Evolutionary conservation across 2,888 invertebrate species (phyloP), one percentile per base, ranked within the genome.

Genomic region (Volucella zonaria): DNA sequence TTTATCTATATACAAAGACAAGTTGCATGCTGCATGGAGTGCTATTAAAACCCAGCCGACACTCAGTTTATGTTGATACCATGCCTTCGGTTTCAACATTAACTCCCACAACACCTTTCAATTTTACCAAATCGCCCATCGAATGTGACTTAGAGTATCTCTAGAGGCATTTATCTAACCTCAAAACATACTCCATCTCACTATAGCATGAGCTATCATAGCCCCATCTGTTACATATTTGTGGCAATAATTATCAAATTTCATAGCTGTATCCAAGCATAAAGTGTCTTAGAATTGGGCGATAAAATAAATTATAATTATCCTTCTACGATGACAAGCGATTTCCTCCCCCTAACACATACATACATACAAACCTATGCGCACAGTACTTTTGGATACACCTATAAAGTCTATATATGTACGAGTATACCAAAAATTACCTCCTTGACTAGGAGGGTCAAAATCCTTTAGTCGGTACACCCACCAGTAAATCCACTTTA

Each of bases 251-350:
- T 70, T 77, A 68, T 70, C 62, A 77, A 62, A 77, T 77, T 77
- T 70, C 62, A 77, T 47, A 52, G 75, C 15, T 15, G 51, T 51
- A 38, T 40, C 15, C 49, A 31, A 59, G 51, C 10, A 45, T 38
- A 31, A 58, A 56, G 1, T 38, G 54, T 43, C 78, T 40, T 23
- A 38, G 49, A 71, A 78, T 79, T 61, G 43, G 78, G 70, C 75
- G 54, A 79, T 79, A 83, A 70, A 79, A 80, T 79, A 80, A 83
- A 83, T 79, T 71, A 83, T 83, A 80, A 79, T 83, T 75, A 83
- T 75, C 66, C 66, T 71, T 79, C 61, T 76, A 51, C 61, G 40
- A 76, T 66, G 79, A 80, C 75, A 78, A 67, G 59, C 66, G 66
- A 79, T 71, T 70, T 70, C 75, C 59, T 40, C 52, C 31, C 12